Percentiles rank a stretch among this genome's conserved stretches.
These are phyloP conservation scores for Ptychodera flava DNA, from an alignment of 35 echinoderm and acorn worm genomes.

Conservation along the genomic window DNA sequence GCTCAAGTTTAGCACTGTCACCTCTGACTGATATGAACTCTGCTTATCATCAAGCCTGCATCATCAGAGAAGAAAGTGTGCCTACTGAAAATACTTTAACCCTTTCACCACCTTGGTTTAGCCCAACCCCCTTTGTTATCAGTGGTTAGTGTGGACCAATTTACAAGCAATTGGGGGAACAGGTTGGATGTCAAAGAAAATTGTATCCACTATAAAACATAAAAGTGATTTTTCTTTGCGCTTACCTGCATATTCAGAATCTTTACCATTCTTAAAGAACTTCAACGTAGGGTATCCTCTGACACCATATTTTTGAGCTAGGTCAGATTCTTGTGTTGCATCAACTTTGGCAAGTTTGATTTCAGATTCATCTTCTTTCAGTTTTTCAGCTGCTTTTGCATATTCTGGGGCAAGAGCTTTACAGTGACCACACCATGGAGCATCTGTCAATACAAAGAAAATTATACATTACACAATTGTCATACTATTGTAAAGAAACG, in stretches of 20 bases:
- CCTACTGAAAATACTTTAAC: too few relatives aligned
- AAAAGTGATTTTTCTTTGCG: too few relatives aligned
- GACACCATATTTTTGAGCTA: constrained; percentile 63
- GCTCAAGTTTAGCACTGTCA: too few relatives aligned
- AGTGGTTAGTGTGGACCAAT: too few relatives aligned
- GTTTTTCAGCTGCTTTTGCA: constrained; percentile 47
- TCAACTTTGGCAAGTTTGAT: constrained; percentile 90
- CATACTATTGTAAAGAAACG: background rate
- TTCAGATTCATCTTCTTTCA: constrained; percentile 49
- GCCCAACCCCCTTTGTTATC: too few relatives aligned
- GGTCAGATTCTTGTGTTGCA: constrained; percentile 68
- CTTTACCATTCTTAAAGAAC: constrained; percentile 70
- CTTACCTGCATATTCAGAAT: constrained; percentile 67
- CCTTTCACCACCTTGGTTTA: too few relatives aligned
- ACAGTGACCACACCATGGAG: constrained; percentile 99
- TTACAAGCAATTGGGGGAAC: too few relatives aligned
- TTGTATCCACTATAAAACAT: too few relatives aligned
- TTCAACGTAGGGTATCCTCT: constrained; percentile 94
- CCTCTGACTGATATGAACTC: too few relatives aligned
- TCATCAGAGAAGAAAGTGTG: too few relatives aligned
- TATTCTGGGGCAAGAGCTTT: constrained; percentile 76
- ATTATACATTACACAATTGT: background rate
- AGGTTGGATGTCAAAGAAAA: too few relatives aligned
- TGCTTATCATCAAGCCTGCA: too few relatives aligned
- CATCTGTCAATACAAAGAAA: constrained; percentile 53